These are phyloP conservation scores for Myiopsitta monachus DNA, from an alignment of 2,113 vertebrate species.

Conservation along the genomic window DNA sequence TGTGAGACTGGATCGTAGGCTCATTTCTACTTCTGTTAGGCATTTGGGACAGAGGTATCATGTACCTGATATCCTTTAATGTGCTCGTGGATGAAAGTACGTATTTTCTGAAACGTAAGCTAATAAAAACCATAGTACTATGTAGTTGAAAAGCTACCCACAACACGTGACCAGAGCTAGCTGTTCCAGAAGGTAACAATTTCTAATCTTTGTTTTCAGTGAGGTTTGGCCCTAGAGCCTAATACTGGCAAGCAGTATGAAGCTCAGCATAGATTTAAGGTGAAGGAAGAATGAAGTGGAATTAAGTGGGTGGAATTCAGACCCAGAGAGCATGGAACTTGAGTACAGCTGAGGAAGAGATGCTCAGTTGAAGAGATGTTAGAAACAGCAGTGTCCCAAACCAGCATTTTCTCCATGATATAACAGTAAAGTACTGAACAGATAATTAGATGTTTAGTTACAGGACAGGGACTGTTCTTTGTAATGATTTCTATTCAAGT, in stretches of 20 bases:
- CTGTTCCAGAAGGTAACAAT: not conserved
- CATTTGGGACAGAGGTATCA: not conserved
- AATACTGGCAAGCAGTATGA: not conserved
- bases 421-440: not conserved
- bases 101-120: not conserved
- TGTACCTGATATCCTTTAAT: not conserved
- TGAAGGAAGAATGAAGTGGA: not conserved
- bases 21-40: not conserved
- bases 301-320: not conserved
- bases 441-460: not conserved
- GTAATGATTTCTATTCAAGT: not conserved
- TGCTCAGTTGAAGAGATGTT: not conserved
- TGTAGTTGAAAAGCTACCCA: not conserved
- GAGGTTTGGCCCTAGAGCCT: not conserved
- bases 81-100: not conserved
- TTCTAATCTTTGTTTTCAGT: not conserved
- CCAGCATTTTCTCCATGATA: not conserved
- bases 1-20: not conserved
- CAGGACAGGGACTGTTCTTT: not conserved
- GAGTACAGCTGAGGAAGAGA: not conserved
- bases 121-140: not conserved
- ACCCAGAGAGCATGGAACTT: not conserved
- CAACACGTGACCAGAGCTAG: not conserved
- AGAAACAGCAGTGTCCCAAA: not conserved
- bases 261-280: not conserved